phyloP scores from a whole-genome alignment of 2,113 vertebrate species.

The Dryoscopus gambensis region DNA sequence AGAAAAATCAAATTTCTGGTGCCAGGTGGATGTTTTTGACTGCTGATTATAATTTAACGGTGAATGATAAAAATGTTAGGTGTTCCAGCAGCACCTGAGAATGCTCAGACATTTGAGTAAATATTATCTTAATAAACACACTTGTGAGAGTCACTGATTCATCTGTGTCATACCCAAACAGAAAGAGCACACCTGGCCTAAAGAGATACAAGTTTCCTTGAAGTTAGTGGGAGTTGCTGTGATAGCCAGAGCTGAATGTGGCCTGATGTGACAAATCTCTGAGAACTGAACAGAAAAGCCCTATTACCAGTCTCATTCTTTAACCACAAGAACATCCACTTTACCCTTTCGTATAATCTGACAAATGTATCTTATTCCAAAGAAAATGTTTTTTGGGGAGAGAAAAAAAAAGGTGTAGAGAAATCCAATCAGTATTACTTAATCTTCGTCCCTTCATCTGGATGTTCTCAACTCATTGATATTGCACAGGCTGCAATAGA shows the following conservation, averaged over 20 bases:
- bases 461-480: conserved; percentile 58
- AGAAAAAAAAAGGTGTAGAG: not conserved
- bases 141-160: not conserved
- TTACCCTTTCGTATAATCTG: not conserved
- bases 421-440: conserved; percentile 45
- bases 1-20: not conserved
- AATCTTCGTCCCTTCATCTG: conserved; percentile 48
- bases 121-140: not conserved
- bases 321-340: not conserved
- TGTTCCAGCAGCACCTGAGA: not conserved
- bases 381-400: not conserved
- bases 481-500: conserved; percentile 49
- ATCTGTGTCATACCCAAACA: not conserved
- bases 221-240: not conserved
- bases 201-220: not conserved
- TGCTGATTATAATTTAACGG: not conserved
- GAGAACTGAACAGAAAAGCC: not conserved
- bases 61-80: not conserved
- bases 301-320: not conserved
- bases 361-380: not conserved
- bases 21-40: not conserved
- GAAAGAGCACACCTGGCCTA: not conserved
- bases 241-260: not conserved
- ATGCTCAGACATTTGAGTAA: not conserved
- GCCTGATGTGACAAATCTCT: not conserved